Conservation (phyloP, 2,888 invertebrate genomes). For the Lepidonotus clava region DNA sequence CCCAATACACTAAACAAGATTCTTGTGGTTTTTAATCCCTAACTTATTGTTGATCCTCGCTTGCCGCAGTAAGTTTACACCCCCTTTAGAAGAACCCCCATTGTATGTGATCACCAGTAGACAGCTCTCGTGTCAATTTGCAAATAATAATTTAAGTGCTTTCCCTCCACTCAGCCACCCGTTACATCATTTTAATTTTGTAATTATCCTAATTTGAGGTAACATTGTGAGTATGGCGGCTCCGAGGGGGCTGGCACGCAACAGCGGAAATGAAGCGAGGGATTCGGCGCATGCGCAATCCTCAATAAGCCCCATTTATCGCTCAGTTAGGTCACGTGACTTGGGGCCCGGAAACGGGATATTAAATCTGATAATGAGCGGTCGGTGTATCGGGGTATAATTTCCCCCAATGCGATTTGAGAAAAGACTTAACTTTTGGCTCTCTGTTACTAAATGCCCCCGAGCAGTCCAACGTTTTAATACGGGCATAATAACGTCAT, state of each 20-base stretch:
- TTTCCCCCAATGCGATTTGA: too few relatives aligned
- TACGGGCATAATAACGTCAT: too few relatives aligned
- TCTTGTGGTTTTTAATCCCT: too few relatives aligned
- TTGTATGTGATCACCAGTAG: background rate
- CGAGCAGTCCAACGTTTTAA: too few relatives aligned
- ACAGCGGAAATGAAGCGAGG: slow-evolving; percentile 11
- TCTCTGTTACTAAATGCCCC: too few relatives aligned
- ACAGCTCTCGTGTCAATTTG: background rate
- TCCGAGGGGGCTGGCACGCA: background rate
- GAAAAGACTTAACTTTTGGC: too few relatives aligned
- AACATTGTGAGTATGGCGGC: background rate
- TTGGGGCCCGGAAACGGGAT: background rate
- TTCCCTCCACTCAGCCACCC: background rate
- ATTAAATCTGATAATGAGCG: slow-evolving; percentile 8
- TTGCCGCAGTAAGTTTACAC: too few relatives aligned
- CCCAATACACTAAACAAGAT: too few relatives aligned
- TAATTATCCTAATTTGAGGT: slow-evolving; percentile 16
- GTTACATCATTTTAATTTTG: slow-evolving; percentile 18
- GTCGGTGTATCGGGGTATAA: too few relatives aligned
- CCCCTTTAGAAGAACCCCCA: slow-evolving; percentile 4
- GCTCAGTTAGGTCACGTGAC: background rate
- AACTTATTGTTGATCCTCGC: too few relatives aligned
- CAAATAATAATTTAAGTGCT: slow-evolving; percentile 10
- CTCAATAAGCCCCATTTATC: slow-evolving; percentile 5
- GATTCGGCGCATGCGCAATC: slow-evolving; percentile 22